phyloP scores from a whole-genome alignment of 2,888 invertebrate species.

The Galeruca laticollis region DNA sequence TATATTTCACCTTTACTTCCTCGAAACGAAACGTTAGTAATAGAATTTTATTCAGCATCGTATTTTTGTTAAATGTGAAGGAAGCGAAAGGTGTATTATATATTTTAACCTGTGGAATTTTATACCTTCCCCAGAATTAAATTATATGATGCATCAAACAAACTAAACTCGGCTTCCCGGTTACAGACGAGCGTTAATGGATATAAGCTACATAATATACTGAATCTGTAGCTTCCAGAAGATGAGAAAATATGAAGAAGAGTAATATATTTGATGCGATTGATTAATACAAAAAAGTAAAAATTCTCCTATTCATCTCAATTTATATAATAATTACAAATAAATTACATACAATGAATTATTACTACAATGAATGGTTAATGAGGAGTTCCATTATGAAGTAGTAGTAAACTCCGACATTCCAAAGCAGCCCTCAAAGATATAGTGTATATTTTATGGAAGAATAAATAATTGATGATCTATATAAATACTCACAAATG shows the following conservation, averaged over 20 bases:
- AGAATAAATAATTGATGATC: too few species aligned
- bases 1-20: slow-evolving; percentile 32
- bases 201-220: background rate
- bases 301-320: too few species aligned
- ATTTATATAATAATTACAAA: too few species aligned
- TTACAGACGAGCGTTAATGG: background rate
- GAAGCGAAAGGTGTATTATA: slow-evolving; percentile 38
- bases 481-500: too few species aligned
- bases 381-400: too few species aligned
- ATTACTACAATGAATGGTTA: too few species aligned
- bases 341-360: too few species aligned
- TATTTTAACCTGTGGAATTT: slow-evolving; percentile 35
- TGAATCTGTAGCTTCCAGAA: background rate
- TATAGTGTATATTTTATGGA: too few species aligned
- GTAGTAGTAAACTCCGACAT: too few species aligned
- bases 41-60: slow-evolving; percentile 48
- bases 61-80: slow-evolving; percentile 48
- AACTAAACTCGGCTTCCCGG: background rate
- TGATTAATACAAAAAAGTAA: too few species aligned
- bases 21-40: slow-evolving; percentile 46
- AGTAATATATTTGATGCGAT: background rate
- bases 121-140: slow-evolving; percentile 26
- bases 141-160: background rate
- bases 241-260: background rate
- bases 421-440: too few species aligned